phyloP scores from a whole-genome alignment of 2,797 vertebrate genomes.

The Spondyliosoma cantharus region DNA sequence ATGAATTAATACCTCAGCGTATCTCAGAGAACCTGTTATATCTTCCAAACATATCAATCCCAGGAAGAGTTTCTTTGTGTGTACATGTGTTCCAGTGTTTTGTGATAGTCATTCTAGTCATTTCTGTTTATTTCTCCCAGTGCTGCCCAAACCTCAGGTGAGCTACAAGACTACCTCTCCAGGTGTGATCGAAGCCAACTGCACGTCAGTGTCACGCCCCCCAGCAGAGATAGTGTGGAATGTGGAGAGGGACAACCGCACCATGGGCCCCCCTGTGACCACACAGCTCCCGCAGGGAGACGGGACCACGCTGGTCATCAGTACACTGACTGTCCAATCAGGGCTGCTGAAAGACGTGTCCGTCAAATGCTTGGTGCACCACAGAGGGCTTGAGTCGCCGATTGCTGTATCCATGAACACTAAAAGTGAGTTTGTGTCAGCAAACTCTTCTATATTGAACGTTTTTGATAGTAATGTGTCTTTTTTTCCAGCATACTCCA shows the following conservation, averaged over 20 bases:
- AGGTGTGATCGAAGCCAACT: slow-evolving; percentile 87
- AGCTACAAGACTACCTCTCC: slow-evolving; percentile 84
- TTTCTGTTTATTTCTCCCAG: slow-evolving; percentile 59
- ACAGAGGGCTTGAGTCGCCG: slow-evolving; percentile 85
- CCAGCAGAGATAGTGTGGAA: slow-evolving; percentile 86
- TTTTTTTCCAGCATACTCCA: not conserved
- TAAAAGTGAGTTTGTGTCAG: slow-evolving; percentile 82
- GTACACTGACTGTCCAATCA: slow-evolving; percentile 81
- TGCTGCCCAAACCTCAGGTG: slow-evolving; percentile 87
- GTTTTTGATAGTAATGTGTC: not conserved
- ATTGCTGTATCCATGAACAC: slow-evolving; percentile 88
- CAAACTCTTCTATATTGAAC: not conserved
- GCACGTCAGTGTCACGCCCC: slow-evolving; percentile 82
- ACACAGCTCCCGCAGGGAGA: slow-evolving; percentile 71
- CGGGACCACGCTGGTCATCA: slow-evolving; percentile 85
- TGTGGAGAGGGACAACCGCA: slow-evolving; percentile 85
- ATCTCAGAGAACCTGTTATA: not conserved
- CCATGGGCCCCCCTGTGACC: slow-evolving; percentile 78
- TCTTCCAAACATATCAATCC: not conserved
- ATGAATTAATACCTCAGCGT: not conserved
- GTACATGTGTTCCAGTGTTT: not conserved
- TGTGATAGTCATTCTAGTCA: not conserved
- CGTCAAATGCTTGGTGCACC: slow-evolving; percentile 87
- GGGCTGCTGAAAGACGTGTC: slow-evolving; percentile 86
- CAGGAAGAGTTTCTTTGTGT: not conserved